Conservation (phyloP, 1,140 invertebrate species). For the Babylonia areolata region DNA sequence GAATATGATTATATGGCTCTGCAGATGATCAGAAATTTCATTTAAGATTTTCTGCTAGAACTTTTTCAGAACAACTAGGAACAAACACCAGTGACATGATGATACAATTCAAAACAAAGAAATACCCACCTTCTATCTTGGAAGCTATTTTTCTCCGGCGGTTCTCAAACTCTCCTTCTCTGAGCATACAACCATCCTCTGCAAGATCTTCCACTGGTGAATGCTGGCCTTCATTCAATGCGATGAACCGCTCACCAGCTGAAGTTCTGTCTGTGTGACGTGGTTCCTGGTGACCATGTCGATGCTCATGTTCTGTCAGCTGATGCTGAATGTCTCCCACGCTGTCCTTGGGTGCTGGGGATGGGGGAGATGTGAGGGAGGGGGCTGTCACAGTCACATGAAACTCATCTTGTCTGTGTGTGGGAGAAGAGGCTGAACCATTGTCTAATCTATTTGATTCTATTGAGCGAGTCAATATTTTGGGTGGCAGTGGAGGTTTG, state of each 20-base stretch:
- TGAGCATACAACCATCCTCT: background rate
- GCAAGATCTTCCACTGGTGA: background rate
- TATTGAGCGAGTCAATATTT: background rate
- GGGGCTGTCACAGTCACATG: conserved; percentile 21
- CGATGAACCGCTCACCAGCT: background rate
- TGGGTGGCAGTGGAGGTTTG: conserved; percentile 29
- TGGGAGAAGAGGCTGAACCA: conserved; percentile 7
- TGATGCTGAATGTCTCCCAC: conserved; percentile 2
- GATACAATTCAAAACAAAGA: background rate
- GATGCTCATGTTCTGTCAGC: background rate
- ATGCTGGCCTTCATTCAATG: background rate
- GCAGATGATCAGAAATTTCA: no score
- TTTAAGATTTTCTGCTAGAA: no score
- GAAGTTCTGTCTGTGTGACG: background rate
- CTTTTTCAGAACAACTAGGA: no score
- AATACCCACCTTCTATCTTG: background rate
- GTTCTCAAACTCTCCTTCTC: conserved; percentile 22
- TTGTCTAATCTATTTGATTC: conserved; percentile 1
- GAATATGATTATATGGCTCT: no score
- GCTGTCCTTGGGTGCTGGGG: conserved; percentile 23
- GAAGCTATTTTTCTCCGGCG: conserved; percentile 12
- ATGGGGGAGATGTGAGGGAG: conserved; percentile 30
- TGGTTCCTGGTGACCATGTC: background rate
- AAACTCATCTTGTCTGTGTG: conserved; percentile 2
- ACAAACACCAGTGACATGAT: no score